phyloP scores from a whole-genome alignment of 2,113 vertebrate species.

The Sterna hirundo region DNA sequence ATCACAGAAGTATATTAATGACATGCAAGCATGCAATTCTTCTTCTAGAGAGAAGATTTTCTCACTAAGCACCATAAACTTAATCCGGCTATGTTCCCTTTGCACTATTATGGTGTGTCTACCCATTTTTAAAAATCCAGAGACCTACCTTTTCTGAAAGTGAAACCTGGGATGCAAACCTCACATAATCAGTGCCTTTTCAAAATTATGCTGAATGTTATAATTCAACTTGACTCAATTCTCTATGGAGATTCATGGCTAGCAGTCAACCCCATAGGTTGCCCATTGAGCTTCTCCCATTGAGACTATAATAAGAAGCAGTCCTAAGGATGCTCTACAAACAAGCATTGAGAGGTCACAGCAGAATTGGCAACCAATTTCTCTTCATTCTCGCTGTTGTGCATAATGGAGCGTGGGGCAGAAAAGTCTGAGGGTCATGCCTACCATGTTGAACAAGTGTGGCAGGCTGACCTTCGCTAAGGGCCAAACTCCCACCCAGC shows the following conservation, averaged over 20 bases:
- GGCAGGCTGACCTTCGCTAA: neutral
- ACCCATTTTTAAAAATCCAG: neutral
- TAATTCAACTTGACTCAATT: neutral
- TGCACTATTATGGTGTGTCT: neutral
- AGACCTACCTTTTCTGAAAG: neutral
- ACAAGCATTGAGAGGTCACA: neutral
- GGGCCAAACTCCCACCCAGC: neutral
- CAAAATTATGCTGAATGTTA: neutral
- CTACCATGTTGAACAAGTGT: fast-evolving
- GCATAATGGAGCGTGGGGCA: neutral
- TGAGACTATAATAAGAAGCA: neutral
- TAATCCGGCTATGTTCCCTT: neutral
- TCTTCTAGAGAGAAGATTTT: neutral
- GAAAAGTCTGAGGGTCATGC: neutral
- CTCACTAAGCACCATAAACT: neutral
- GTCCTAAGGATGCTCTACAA: neutral
- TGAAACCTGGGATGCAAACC: neutral
- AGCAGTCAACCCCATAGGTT: neutral
- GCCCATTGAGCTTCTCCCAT: neutral
- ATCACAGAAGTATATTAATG: neutral
- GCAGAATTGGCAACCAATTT: neutral
- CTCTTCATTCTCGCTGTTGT: neutral
- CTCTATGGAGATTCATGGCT: neutral
- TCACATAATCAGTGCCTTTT: neutral
- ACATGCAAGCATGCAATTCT: neutral